These are phyloP conservation scores for Phrynocephalus versicolor DNA, from an alignment of 2,113 vertebrate species.

Conservation along the genomic window DNA sequence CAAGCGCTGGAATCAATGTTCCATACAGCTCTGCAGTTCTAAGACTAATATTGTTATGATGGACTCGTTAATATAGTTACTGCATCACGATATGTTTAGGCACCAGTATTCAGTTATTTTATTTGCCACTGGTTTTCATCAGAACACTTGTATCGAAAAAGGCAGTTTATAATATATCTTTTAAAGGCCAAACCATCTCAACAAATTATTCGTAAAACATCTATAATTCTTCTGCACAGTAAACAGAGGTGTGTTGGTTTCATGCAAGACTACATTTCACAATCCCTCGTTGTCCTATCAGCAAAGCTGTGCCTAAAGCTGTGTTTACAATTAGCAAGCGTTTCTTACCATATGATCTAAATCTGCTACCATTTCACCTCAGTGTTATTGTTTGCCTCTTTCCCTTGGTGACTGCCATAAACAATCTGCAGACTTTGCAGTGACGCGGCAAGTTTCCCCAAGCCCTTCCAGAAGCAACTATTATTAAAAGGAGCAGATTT, in stretches of 20 bases:
- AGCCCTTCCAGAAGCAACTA: conserved; percentile 41
- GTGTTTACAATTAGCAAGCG: background rate
- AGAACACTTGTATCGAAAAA: too few relatives aligned
- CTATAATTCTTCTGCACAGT: background rate
- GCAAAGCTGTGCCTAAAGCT: background rate
- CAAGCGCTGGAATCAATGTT: background rate
- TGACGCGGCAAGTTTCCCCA: conserved; percentile 44
- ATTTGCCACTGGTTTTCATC: background rate
- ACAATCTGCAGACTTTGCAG: conserved; percentile 53
- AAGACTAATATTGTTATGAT: too few relatives aligned
- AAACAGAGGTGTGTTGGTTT: background rate
- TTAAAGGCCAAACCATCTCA: background rate
- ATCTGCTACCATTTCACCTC: background rate
- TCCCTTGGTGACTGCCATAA: background rate
- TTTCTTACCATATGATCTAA: background rate
- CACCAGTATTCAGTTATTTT: background rate
- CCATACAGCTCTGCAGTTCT: too few relatives aligned
- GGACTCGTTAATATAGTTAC: too few relatives aligned
- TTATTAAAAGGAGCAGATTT: conserved; percentile 53
- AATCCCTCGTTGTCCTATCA: background rate
- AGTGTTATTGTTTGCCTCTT: background rate
- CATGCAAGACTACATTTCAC: background rate
- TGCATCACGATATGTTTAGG: too few relatives aligned
- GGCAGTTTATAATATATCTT: too few relatives aligned
- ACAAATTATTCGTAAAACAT: background rate